A percentile compares a stretch with the other conserved stretches of the same genome.
Evolutionary conservation across 1,140 invertebrate genomes (phyloP).

Genomic region (Calliopsis andreniformis): DNA sequence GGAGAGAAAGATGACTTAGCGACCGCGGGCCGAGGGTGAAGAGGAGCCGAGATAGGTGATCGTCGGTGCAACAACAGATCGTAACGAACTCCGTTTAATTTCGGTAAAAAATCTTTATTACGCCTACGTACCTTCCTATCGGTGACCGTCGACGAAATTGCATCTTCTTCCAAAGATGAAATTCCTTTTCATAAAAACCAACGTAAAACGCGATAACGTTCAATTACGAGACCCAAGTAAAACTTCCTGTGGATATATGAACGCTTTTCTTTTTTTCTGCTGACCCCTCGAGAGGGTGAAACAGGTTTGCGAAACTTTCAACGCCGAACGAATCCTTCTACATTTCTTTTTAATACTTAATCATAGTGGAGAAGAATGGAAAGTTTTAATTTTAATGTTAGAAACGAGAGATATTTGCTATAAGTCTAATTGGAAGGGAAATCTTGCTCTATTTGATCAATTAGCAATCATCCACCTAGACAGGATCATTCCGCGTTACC

Average conservation of each 20-base stretch:
- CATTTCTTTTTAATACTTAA: neutral
- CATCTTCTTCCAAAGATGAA: slow-evolving; percentile 41
- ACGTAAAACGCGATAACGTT: slow-evolving; percentile 53
- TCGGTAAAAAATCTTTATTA: slow-evolving; percentile 59
- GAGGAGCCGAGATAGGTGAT: slow-evolving; percentile 39
- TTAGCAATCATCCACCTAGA: slow-evolving; percentile 61
- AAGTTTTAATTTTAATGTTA: neutral
- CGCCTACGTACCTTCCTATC: slow-evolving; percentile 30
- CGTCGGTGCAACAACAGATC: slow-evolving; percentile 48
- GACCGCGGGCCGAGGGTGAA: neutral
- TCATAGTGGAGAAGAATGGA: too few relatives aligned
- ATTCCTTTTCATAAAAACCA: slow-evolving; percentile 50
- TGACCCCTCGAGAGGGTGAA: neutral
- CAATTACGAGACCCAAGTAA: slow-evolving; percentile 41
- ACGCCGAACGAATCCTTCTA: neutral
- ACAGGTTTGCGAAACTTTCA: slow-evolving; percentile 47
- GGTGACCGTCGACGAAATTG: slow-evolving; percentile 47
- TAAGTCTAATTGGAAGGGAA: neutral
- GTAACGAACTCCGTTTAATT: slow-evolving; percentile 62
- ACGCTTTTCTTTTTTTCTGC: slow-evolving; percentile 42
- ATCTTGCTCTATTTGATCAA: slow-evolving; percentile 33
- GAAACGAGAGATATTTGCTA: slow-evolving; percentile 7
- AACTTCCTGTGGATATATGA: slow-evolving; percentile 44
- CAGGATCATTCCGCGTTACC: slow-evolving; percentile 72
- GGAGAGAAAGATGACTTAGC: neutral